Conservation (phyloP, 1,140 invertebrate species). For the Procambarus virginalis region DNA sequence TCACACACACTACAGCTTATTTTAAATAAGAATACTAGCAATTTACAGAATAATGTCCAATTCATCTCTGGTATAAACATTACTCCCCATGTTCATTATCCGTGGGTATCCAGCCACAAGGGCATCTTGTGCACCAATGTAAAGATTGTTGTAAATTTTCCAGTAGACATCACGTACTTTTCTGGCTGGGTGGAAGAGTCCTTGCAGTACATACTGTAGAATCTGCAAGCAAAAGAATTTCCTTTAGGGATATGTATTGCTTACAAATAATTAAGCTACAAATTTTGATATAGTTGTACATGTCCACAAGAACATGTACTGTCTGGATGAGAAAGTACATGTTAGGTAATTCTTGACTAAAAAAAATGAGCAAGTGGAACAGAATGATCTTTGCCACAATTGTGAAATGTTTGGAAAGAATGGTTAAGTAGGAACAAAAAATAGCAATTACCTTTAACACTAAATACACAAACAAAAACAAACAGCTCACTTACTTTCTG, state of each 20-base stretch:
- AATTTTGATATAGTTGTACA: no score
- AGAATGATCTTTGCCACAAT: no score
- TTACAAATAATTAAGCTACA: no score
- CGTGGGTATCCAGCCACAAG: constrained; percentile 98
- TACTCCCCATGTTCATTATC: constrained; percentile 91
- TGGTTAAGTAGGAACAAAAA: no score
- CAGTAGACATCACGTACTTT: constrained; percentile 99
- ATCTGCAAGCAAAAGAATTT: constrained; percentile 65
- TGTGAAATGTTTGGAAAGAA: no score
- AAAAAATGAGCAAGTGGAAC: no score
- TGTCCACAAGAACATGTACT: no score
- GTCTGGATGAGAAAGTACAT: no score
- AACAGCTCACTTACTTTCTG: constrained; percentile 83
- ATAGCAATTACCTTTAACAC: no score
- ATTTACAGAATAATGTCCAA: constrained; percentile 95
- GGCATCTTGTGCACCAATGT: constrained; percentile 98
- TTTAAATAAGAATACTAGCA: neutral
- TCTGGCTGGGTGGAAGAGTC: constrained; percentile 97
- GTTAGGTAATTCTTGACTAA: no score
- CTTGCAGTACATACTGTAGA: constrained; percentile 78
- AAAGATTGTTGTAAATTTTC: constrained; percentile 99
- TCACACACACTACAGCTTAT: no score
- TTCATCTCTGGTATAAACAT: constrained; percentile 96
- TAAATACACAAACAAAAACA: neutral
- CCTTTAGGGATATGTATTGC: no score